Base-by-base conservation (phyloP, 1,140 invertebrate genomes). In the Trichonephila inaurata region DNA sequence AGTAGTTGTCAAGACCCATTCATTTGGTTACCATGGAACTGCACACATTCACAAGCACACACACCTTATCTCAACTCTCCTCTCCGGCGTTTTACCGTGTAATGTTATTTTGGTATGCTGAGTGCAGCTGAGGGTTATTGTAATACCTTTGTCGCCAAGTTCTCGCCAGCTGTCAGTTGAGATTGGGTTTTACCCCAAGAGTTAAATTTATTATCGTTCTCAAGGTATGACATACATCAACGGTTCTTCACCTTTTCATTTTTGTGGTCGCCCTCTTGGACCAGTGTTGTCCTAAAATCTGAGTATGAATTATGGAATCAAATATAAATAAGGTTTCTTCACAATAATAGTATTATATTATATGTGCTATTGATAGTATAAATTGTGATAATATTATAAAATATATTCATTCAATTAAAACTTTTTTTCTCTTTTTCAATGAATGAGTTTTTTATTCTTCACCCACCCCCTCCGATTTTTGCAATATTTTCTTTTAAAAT, bases 31-130 rank as follows among this genome's bases (percentile, higher is more conserved):
- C 72, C 33, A 51, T 10, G 7, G 0, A 51, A 51, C 0, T 16
- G 33, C 28, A 40, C 14, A n/a, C n/a, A n/a, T n/a, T 77, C 5
- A 28, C 16, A 77, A 40, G 28, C 14, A 40, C 69, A 72, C 0
- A 16, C 72, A 28, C 12, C 14, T 40, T 16, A 40, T 77, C 33
- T 5, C 28, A 19, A 33, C 72, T 16, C 16, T 64, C 7, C 7
- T 19, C 62, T 40, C 72, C 72, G 72, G 72, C 72, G 72, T 77
- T 77, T 40, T 7, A 77, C 4, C 72, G 33, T 77, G 72, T 6
- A 19, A 77, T 77, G 69, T 77, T 77, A 77, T 77, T 77, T 40
- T 18, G 33, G 72, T 77, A 77, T 77, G 72, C 33, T 77, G 72
- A 77, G 33, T 77, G 72, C 72, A 24, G 28, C 28, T 18, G 33